These are phyloP conservation scores for Tillus elongatus DNA, from an alignment of 2,888 invertebrate genomes.

Conservation along the genomic window DNA sequence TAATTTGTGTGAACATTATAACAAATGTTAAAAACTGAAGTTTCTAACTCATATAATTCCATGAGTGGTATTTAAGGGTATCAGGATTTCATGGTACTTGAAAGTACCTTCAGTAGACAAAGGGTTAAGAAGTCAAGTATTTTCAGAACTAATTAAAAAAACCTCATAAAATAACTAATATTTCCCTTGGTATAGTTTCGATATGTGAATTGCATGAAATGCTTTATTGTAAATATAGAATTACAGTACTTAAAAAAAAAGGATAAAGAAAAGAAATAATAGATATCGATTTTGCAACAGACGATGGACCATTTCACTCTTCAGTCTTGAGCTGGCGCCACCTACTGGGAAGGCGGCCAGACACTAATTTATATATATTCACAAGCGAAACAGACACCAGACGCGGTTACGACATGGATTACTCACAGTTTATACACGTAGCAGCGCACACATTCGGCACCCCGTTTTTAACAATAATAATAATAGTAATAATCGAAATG, in stretches of 20 bases:
- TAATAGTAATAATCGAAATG: too few relatives aligned
- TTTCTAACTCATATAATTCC: too few relatives aligned
- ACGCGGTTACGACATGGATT: slow-evolving; percentile 22
- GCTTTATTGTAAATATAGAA: slow-evolving; percentile 24
- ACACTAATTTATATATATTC: slow-evolving; percentile 24
- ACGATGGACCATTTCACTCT: slow-evolving; percentile 31
- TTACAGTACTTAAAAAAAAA: slow-evolving; percentile 28
- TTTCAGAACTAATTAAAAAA: background rate
- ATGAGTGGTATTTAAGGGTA: too few relatives aligned
- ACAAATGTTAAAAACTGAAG: too few relatives aligned
- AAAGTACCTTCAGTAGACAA: too few relatives aligned
- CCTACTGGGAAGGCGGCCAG: slow-evolving; percentile 24
- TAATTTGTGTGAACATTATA: too few relatives aligned
- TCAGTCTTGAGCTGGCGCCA: slow-evolving; percentile 35
- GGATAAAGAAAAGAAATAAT: too few relatives aligned
- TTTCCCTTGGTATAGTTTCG: slow-evolving; percentile 11
- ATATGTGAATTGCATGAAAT: slow-evolving; percentile 23
- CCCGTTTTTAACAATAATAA: too few relatives aligned
- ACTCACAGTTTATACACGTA: too few relatives aligned
- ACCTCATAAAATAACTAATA: too few relatives aligned
- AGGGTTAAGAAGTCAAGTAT: background rate
- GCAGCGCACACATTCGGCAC: slow-evolving; percentile 32
- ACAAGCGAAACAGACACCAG: slow-evolving; percentile 24
- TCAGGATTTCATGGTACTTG: too few relatives aligned
- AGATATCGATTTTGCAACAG: too few relatives aligned